A percentile compares a stretch with the other conserved stretches of the same genome.
These are phyloP conservation scores for Oryctolagus cuniculus DNA, from an alignment of 2,113 vertebrate species.

Conservation along the genomic window mOryCun1.1 NC_091441.1:23121501-23122000, in stretches of 20 bases:
- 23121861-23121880: constrained; percentile 76
- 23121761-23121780: background rate
- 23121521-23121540: background rate
- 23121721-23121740: background rate
- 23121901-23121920: constrained; percentile 60
- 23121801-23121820: constrained; percentile 69
- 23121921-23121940: constrained; percentile 53
- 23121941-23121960: constrained; percentile 63
- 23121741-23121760: constrained; percentile 1
- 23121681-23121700: constrained; percentile 41
- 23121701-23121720: constrained; percentile 37
- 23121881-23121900: constrained; percentile 57
- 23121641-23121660: constrained; percentile 53
- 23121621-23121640: constrained; percentile 59
- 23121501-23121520: constrained; percentile 14
- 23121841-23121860: constrained; percentile 71
- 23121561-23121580: constrained; percentile 61
- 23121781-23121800: constrained; percentile 6
- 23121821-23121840: constrained; percentile 69
- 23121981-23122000: constrained; percentile 1
- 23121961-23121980: constrained; percentile 48
- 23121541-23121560: constrained; percentile 43
- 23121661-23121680: constrained; percentile 5
- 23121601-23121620: constrained; percentile 64
- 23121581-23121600: constrained; percentile 32